phyloP scores from a whole-genome alignment of 2,113 vertebrate genomes.

The Dasypus novemcinctus region DNA sequence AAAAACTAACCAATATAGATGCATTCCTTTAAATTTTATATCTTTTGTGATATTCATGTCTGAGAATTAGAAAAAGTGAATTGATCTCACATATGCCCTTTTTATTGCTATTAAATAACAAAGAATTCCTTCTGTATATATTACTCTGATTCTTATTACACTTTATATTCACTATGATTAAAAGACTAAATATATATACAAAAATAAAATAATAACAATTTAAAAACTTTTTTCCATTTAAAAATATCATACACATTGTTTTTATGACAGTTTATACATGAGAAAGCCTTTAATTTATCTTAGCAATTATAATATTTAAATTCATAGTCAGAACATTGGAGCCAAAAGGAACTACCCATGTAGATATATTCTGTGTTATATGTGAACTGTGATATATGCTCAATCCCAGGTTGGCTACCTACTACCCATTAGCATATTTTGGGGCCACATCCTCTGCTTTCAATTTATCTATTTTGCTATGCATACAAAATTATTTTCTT shows the following conservation, averaged over 20 bases:
- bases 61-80: not conserved
- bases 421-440: not conserved
- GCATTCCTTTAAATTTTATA: not conserved
- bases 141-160: constrained; percentile 20
- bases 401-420: not conserved
- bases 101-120: not conserved
- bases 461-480: not conserved
- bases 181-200: not conserved
- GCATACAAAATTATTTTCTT: not conserved
- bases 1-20: not conserved
- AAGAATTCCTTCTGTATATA: not conserved
- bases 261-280: not conserved
- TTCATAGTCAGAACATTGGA: not conserved
- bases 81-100: not conserved
- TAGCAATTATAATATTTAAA: not conserved
- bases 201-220: not conserved
- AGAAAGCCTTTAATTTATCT: not conserved
- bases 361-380: not conserved
- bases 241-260: not conserved
- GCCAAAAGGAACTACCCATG: not conserved
- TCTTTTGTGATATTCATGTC: not conserved
- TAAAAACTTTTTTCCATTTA: not conserved
- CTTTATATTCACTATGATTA: not conserved
- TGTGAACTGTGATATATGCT: not conserved
- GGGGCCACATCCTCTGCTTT: not conserved